A percentile compares a stretch with the other conserved stretches of the same genome.
phyloP scores from a whole-genome alignment of 2,888 invertebrate genomes.

The Melolontha melolontha region DNA sequence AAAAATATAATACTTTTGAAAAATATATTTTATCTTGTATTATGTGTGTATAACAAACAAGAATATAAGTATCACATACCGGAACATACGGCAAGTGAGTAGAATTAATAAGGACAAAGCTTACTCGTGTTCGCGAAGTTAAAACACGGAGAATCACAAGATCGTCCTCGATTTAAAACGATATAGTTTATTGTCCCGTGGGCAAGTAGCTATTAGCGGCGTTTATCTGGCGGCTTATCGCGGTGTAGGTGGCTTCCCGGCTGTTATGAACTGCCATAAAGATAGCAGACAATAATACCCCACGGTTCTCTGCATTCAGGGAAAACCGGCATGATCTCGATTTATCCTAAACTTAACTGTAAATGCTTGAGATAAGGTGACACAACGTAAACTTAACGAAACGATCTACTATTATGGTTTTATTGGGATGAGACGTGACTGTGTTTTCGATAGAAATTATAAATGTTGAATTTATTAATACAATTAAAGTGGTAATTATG shows the following conservation, averaged over 20 bases:
- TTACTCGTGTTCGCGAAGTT: constrained; percentile 23
- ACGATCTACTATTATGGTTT: constrained; percentile 26
- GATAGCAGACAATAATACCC: constrained; percentile 48
- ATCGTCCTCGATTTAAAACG: constrained; percentile 39
- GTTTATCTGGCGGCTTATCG: constrained; percentile 52
- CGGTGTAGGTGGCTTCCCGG: constrained; percentile 50
- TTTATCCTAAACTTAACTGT: constrained; percentile 41
- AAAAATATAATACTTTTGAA: constrained; percentile 29
- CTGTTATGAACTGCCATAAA: constrained; percentile 50
- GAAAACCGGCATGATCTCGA: constrained; percentile 39
- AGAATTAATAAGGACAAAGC: constrained; percentile 32
- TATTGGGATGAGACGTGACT: constrained; percentile 24
- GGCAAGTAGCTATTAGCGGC: constrained; percentile 50
- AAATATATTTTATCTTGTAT: too few relatives aligned
- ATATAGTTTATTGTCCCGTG: constrained; percentile 46
- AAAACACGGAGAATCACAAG: constrained; percentile 35
- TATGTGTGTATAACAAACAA: constrained; percentile 1
- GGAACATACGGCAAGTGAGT: constrained; percentile 20
- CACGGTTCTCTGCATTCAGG: constrained; percentile 28
- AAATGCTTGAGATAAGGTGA: constrained; percentile 41
- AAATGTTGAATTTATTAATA: neutral
- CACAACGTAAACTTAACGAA: constrained; percentile 41
- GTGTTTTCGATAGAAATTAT: neutral
- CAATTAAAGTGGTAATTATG: neutral
- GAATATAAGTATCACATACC: constrained; percentile 3